These are phyloP conservation scores for Donacobius atricapilla DNA, from an alignment of 2,113 vertebrate species.

Conservation along the genomic window DNA sequence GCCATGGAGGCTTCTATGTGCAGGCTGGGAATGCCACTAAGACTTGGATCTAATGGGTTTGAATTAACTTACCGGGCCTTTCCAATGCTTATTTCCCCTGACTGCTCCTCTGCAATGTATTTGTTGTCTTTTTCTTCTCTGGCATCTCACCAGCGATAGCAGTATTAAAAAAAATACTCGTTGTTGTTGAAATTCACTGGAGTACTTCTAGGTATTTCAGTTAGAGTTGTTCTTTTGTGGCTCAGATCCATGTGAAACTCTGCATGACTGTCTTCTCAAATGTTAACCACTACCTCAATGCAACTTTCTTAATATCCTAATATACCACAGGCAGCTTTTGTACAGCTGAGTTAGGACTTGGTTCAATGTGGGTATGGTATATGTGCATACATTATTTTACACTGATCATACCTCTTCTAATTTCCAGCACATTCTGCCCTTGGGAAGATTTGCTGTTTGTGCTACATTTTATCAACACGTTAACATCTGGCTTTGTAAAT, in stretches of 20 bases:
- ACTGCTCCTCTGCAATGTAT: accelerated
- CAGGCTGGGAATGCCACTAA: not conserved
- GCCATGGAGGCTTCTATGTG: not conserved
- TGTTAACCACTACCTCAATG: not conserved
- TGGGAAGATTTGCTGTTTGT: not conserved
- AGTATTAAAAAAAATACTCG: not conserved
- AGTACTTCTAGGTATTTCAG: not conserved
- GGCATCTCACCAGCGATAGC: not conserved
- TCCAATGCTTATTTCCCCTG: not conserved
- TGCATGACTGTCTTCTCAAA: not conserved
- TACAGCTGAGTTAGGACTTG: not conserved
- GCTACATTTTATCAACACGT: conserved; percentile 13
- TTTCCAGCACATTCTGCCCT: not conserved
- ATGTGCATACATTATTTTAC: not conserved
- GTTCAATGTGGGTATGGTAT: not conserved
- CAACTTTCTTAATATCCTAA: not conserved
- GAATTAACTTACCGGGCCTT: not conserved
- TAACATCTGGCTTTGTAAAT: conserved; percentile 45
- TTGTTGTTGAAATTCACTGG: not conserved
- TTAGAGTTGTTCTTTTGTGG: not conserved
- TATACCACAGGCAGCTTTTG: not conserved
- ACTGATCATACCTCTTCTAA: not conserved
- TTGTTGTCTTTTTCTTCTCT: not conserved
- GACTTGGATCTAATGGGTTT: not conserved
- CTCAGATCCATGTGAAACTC: not conserved